A percentile compares a stretch with the other conserved stretches of the same genome.
Evolutionary conservation across 2,113 vertebrate genomes (phyloP).

Genomic region (Brachionichthys hirsutus): DNA sequence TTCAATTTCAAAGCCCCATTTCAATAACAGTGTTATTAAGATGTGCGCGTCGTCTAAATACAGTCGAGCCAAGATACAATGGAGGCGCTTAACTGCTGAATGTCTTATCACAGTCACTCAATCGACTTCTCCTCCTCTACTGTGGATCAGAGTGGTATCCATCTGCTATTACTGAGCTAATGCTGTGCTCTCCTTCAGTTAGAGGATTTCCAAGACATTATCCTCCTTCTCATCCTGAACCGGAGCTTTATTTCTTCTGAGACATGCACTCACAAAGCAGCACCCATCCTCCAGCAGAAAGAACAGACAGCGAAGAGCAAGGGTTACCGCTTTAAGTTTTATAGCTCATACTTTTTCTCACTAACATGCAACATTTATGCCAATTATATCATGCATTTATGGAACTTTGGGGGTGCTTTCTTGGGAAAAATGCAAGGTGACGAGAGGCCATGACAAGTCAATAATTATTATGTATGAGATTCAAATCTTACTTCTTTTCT

Average conservation of each 20-base stretch:
- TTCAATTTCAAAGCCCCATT: slow-evolving; percentile 9
- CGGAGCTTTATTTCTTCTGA: slow-evolving; percentile 56
- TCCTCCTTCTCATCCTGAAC: slow-evolving; percentile 62
- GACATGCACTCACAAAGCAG: slow-evolving; percentile 42
- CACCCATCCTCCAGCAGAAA: slow-evolving; percentile 43
- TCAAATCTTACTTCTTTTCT: slow-evolving; percentile 9
- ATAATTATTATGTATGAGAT: slow-evolving; percentile 21
- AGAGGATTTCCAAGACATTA: slow-evolving; percentile 61
- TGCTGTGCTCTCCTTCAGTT: slow-evolving; percentile 52
- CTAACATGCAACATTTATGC: slow-evolving; percentile 1
- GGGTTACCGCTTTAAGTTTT: slow-evolving; percentile 15
- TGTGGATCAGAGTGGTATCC: slow-evolving; percentile 62
- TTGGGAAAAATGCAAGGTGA: background rate
- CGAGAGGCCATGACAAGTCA: slow-evolving; percentile 5
- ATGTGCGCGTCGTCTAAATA: slow-evolving; percentile 27
- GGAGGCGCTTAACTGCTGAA: slow-evolving; percentile 45
- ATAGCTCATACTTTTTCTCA: background rate
- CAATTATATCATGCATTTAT: slow-evolving; percentile 15
- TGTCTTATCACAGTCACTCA: slow-evolving; percentile 62
- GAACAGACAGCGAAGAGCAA: slow-evolving; percentile 15
- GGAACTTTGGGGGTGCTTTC: background rate
- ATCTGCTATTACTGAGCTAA: slow-evolving; percentile 63
- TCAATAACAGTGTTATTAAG: slow-evolving; percentile 33
- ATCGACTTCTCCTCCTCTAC: slow-evolving; percentile 59
- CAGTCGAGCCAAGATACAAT: slow-evolving; percentile 34